These are phyloP conservation scores for Procapra przewalskii DNA, from an alignment of 2,113 vertebrate genomes.

Conservation along the genomic window DNA sequence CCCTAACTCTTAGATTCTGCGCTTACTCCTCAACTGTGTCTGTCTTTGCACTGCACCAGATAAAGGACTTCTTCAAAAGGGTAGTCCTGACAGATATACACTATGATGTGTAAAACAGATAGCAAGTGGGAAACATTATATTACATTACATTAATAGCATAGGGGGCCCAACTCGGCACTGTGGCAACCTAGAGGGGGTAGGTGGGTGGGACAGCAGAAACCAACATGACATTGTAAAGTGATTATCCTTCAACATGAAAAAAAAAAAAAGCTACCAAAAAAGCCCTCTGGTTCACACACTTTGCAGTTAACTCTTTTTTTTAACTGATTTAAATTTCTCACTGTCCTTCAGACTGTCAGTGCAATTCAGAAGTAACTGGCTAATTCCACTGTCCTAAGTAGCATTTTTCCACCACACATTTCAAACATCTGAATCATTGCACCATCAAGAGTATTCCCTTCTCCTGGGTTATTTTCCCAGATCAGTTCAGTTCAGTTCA, in stretches of 20 bases:
- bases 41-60: background rate
- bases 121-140: no score
- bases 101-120: background rate
- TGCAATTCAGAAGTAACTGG: background rate
- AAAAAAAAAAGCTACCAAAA: background rate
- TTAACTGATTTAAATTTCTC: background rate
- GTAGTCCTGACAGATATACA: background rate
- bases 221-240: background rate
- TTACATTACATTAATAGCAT: background rate
- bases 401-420: background rate
- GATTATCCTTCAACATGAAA: background rate
- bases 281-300: background rate
- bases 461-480: background rate
- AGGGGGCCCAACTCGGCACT: background rate
- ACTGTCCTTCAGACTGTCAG: background rate
- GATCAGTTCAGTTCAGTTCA: background rate
- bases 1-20: background rate
- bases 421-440: background rate
- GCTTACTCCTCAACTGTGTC: background rate
- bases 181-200: background rate
- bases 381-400: background rate
- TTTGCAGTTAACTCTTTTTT: background rate
- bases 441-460: background rate
- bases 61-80: background rate
- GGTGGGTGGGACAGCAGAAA: background rate